These are phyloP conservation scores for Excalfactoria chinensis DNA, from an alignment of 2,113 vertebrate genomes.

Conservation along the genomic window DNA sequence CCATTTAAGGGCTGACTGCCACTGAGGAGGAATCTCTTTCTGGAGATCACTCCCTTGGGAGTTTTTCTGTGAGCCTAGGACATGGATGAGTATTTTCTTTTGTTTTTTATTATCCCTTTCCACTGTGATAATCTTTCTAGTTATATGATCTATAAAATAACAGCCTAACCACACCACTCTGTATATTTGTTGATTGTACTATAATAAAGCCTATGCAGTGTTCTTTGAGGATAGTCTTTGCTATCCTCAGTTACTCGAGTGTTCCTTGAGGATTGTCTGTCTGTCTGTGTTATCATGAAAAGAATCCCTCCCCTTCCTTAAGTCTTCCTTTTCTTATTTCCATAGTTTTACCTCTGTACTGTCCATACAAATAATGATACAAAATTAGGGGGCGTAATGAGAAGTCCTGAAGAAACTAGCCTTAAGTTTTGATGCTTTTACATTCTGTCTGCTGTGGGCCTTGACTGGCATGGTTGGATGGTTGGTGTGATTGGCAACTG, in stretches of 20 bases:
- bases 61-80: no score
- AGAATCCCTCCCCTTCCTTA: background rate
- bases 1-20: no score
- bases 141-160: no score
- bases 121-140: no score
- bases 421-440: background rate
- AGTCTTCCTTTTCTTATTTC: background rate
- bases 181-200: no score
- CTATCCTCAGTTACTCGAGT: rapidly evolving
- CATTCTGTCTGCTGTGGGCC: background rate
- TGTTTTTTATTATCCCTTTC: no score
- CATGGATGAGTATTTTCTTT: no score
- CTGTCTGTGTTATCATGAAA: no score
- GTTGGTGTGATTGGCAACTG: no score
- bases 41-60: no score
- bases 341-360: background rate
- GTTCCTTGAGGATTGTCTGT: background rate
- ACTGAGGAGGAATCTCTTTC: no score
- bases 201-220: rapidly evolving
- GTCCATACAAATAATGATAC: background rate
- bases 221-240: background rate
- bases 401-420: background rate
- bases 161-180: no score
- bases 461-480: background rate
- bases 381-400: background rate